Conservation (phyloP, 1,140 invertebrate genomes). For the Hestina assimilis region DNA sequence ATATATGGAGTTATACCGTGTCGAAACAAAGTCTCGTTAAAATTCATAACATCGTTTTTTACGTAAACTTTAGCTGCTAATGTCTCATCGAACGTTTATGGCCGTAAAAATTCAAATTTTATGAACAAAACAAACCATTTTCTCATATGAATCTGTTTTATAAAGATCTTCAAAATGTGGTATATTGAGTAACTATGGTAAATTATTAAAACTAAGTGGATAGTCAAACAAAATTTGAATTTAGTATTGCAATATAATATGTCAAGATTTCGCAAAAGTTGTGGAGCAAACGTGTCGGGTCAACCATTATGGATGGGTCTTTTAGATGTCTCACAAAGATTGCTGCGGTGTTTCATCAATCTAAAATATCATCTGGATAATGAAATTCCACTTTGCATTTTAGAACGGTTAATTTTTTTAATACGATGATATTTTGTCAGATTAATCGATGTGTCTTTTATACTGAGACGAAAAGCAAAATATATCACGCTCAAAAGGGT, state of each 20-base stretch:
- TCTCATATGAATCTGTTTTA: not conserved
- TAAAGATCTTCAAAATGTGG: too few relatives aligned
- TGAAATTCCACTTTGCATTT: slow-evolving; percentile 27
- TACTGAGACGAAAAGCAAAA: too few relatives aligned
- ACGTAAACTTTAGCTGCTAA: slow-evolving; percentile 17
- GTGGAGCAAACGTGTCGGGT: slow-evolving; percentile 38
- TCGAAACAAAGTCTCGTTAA: slow-evolving; percentile 14
- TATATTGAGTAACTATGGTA: not conserved
- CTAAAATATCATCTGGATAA: slow-evolving; percentile 41
- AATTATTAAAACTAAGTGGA: not conserved
- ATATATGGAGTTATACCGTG: not conserved
- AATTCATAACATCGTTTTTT: slow-evolving; percentile 21
- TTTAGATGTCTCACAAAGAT: slow-evolving; percentile 60
- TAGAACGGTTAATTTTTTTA: slow-evolving; percentile 5
- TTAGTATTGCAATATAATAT: slow-evolving; percentile 13
- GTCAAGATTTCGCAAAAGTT: slow-evolving; percentile 41
- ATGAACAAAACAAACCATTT: slow-evolving; percentile 8
- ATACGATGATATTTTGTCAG: slow-evolving; percentile 2
- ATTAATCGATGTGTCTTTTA: slow-evolving; percentile 7
- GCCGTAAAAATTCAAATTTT: slow-evolving; percentile 17
- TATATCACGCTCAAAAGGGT: too few relatives aligned
- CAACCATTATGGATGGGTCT: slow-evolving; percentile 48
- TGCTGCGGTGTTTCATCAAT: slow-evolving; percentile 46
- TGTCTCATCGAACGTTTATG: slow-evolving; percentile 14
- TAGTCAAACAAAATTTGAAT: slow-evolving; percentile 11